phyloP scores from a whole-genome alignment of 2,113 vertebrate genomes.

The Bungarus multicinctus region DNA sequence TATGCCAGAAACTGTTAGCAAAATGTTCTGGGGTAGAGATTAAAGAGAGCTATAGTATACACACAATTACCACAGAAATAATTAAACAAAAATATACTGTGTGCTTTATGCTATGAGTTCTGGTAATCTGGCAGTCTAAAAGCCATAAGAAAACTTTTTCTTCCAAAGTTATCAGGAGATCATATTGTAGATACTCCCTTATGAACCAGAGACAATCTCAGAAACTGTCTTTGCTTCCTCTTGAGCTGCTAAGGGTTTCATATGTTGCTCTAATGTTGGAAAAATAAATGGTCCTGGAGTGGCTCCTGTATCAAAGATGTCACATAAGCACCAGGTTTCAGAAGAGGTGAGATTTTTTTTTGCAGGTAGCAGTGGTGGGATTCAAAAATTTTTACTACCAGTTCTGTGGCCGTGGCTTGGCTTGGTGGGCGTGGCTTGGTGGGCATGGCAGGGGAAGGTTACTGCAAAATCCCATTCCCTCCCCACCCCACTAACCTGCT shows the following conservation, averaged over 20 bases:
- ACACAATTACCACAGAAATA: conserved; percentile 9
- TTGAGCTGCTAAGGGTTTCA: not conserved
- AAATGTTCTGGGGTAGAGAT: conserved; percentile 18
- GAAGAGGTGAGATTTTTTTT: not conserved
- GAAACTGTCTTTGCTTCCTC: not conserved
- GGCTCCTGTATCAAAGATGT: not conserved
- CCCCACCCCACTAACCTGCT: too few species aligned
- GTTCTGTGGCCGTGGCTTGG: too few species aligned
- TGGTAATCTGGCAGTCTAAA: not conserved
- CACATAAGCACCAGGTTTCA: not conserved
- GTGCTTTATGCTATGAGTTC: not conserved
- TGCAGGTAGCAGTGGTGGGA: not conserved
- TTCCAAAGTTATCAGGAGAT: not conserved
- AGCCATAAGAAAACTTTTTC: not conserved
- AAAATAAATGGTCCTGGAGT: not conserved
- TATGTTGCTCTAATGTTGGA: not conserved
- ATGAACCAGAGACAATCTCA: too few species aligned
- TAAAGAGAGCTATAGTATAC: conserved; percentile 13
- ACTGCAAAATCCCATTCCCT: too few species aligned
- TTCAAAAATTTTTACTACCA: too few species aligned
- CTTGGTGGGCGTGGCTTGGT: too few species aligned
- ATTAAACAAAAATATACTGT: not conserved
- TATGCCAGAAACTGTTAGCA: not conserved
- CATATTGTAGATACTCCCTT: not conserved
- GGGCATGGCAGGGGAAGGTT: too few species aligned